Base-by-base conservation (phyloP, 1,140 invertebrate species). In the Drosophila pachea region DNA sequence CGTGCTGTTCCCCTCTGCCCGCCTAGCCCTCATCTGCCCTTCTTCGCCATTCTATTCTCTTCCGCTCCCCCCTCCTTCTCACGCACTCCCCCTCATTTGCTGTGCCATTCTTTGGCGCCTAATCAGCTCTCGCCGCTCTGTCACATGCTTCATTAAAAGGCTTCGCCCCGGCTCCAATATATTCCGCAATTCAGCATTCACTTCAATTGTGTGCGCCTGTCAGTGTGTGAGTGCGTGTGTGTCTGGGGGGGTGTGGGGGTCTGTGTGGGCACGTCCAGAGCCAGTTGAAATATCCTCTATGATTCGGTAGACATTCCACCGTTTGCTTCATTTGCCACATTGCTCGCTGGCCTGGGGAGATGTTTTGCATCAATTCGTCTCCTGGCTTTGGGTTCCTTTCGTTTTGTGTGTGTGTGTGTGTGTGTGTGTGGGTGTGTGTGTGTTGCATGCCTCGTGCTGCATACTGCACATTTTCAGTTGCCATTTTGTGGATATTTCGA, bases 401-500 rank as follows among this genome's bases (percentile, higher is more conserved):
- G 1, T 22, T 22, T 22, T 22, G n/a, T n/a, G n/a, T n/a, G n/a
- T n/a, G n/a, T n/a, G n/a, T n/a, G n/a, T n/a, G n/a, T n/a, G n/a
- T n/a, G n/a, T n/a, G n/a, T n/a, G n/a, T n/a, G n/a, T n/a, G n/a
- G n/a, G n/a, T n/a, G n/a, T n/a, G n/a, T 22, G 1, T 22, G 1
- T 22, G 22, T 22, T 22, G 22, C 22, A 22, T 22, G 22, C 22
- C 22, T 22, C 22, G 22, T 22, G 22, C 22, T 74, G 78, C 74
- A 82, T 77, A 52, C 68, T 42, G 78, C 76, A 68, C 81, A 79
- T 70, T 84, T 78, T 72, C 58, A 50, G 73, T 68, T 73, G 69
- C 74, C 82, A 77, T 86, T 87, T 84, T 87, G 79, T 82, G 86
- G 73, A 87, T 87, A 87, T 87, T 86, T 87, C 84, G 84, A 88